Evolutionary conservation across 2,113 vertebrate genomes (phyloP).

Genomic region (Heterotis niloticus): DNA sequence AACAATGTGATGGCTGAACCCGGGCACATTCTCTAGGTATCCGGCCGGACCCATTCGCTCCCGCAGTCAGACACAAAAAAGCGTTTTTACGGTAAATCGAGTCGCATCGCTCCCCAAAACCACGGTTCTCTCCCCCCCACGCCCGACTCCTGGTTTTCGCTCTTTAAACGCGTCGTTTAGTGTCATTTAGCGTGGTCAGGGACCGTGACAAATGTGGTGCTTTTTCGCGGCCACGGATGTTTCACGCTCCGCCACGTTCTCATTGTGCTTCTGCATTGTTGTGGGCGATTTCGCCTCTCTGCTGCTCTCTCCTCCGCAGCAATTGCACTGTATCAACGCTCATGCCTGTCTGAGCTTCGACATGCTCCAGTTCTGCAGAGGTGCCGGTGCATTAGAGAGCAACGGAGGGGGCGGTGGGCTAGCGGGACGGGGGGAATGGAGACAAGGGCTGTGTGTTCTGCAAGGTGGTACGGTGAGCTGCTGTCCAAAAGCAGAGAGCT

Average conservation of each 20-base stretch:
- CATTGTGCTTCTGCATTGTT: constrained; percentile 70
- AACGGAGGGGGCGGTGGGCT: constrained; percentile 19
- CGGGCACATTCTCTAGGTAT: constrained; percentile 46
- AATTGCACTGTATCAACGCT: constrained; percentile 66
- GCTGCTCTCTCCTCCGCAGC: constrained; percentile 38
- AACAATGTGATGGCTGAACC: constrained; percentile 43
- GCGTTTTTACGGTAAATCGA: constrained; percentile 61
- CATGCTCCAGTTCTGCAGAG: constrained; percentile 73
- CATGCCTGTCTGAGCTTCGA: constrained; percentile 73
- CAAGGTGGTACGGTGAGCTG: background rate
- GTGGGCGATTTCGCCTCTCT: constrained; percentile 58
- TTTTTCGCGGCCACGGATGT: constrained; percentile 59
- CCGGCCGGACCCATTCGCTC: constrained; percentile 52
- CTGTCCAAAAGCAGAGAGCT: background rate
- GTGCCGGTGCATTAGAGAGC: constrained; percentile 61
- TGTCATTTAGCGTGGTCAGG: constrained; percentile 68
- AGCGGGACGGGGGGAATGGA: constrained; percentile 8
- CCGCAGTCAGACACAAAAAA: constrained; percentile 53
- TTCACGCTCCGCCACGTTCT: constrained; percentile 61
- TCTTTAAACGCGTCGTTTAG: constrained; percentile 68
- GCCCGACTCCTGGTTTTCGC: constrained; percentile 46
- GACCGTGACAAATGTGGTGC: constrained; percentile 72
- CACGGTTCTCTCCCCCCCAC: constrained; percentile 15
- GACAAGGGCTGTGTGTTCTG: constrained; percentile 13
- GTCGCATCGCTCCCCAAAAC: constrained; percentile 51